Conservation (phyloP, 2,113 vertebrate species). For the Perca flavescens region DNA sequence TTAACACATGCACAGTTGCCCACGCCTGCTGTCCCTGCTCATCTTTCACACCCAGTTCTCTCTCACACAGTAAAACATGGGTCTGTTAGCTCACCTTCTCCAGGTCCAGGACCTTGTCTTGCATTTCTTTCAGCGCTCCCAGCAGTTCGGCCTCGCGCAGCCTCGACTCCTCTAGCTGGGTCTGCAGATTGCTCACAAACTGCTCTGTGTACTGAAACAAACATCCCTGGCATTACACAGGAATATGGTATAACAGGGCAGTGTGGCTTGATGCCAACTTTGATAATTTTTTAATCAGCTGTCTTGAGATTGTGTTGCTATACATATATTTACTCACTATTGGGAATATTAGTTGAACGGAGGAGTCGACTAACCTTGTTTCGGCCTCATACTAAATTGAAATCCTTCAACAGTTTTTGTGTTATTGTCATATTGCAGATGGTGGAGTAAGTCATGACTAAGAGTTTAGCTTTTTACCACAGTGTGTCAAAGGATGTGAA, state of each 20-base stretch:
- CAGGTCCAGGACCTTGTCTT: slow-evolving; percentile 95
- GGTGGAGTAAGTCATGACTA: background rate
- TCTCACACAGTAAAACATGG: background rate
- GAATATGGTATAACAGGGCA: background rate
- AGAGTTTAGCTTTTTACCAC: slow-evolving; percentile 7
- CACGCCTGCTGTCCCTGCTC: background rate
- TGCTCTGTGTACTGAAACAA: slow-evolving; percentile 87
- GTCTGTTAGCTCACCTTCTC: slow-evolving; percentile 88
- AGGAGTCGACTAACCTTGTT: background rate
- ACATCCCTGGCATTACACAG: background rate
- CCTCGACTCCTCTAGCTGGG: slow-evolving; percentile 90
- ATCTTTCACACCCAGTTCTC: slow-evolving; percentile 1
- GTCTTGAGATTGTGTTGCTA: background rate
- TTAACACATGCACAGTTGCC: slow-evolving; percentile 8
- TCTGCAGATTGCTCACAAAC: slow-evolving; percentile 90
- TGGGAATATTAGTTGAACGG: background rate
- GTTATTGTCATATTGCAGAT: background rate
- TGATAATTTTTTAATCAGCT: background rate
- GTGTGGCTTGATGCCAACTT: too few species aligned
- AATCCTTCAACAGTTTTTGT: background rate
- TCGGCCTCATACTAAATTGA: background rate
- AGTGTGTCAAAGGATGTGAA: slow-evolving; percentile 6
- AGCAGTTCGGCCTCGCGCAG: slow-evolving; percentile 90
- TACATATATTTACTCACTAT: background rate
- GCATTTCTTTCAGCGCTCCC: slow-evolving; percentile 93